A percentile compares a stretch with the other conserved stretches of the same genome.
Evolutionary conservation across 2,797 vertebrate species (phyloP).

Genomic region (Gymnoscopelus braueri): DNA sequence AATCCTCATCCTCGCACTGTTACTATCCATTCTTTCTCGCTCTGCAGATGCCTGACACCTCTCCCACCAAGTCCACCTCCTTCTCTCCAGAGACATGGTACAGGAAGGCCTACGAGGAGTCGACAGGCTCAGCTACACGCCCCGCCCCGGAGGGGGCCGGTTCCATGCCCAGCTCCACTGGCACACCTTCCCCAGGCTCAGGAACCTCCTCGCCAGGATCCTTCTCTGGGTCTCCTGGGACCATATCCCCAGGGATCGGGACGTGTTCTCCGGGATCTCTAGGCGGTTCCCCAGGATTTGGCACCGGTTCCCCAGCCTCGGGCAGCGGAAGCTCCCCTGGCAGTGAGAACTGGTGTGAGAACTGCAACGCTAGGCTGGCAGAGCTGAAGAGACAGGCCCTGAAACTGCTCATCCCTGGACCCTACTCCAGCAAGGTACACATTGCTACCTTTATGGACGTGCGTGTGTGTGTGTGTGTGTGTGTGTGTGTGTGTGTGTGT

Average conservation of each 20-base stretch:
- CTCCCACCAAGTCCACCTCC: slow-evolving; percentile 91
- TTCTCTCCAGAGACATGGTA: slow-evolving; percentile 97
- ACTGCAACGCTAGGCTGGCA: slow-evolving; percentile 91
- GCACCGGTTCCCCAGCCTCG: slow-evolving; percentile 93
- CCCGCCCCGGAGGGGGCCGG: slow-evolving; percentile 94
- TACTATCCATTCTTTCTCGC: not conserved
- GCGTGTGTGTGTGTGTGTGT: not conserved
- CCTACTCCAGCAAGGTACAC: slow-evolving; percentile 90
- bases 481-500: not conserved
- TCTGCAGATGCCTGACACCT: slow-evolving; percentile 88
- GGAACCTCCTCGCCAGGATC: slow-evolving; percentile 96
- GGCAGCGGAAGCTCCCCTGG: slow-evolving; percentile 96
- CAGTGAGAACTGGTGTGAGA: slow-evolving; percentile 96
- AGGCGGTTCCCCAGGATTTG: slow-evolving; percentile 94
- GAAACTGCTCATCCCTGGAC: slow-evolving; percentile 92
- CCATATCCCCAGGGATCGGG: slow-evolving; percentile 92
- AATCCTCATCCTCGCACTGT: too few species aligned
- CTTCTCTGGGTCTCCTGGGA: slow-evolving; percentile 91
- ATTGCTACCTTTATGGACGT: not conserved
- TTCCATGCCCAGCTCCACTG: slow-evolving; percentile 93
- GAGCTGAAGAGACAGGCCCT: slow-evolving; percentile 96
- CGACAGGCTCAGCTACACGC: slow-evolving; percentile 80
- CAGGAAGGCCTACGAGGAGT: slow-evolving; percentile 92
- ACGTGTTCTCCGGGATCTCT: slow-evolving; percentile 93
- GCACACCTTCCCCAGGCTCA: slow-evolving; percentile 93